Percentiles rank a stretch among this genome's conserved stretches.
Evolutionary conservation across 2,113 vertebrate species (phyloP).

Genomic region (Phalacrocorax brasilianus): DNA sequence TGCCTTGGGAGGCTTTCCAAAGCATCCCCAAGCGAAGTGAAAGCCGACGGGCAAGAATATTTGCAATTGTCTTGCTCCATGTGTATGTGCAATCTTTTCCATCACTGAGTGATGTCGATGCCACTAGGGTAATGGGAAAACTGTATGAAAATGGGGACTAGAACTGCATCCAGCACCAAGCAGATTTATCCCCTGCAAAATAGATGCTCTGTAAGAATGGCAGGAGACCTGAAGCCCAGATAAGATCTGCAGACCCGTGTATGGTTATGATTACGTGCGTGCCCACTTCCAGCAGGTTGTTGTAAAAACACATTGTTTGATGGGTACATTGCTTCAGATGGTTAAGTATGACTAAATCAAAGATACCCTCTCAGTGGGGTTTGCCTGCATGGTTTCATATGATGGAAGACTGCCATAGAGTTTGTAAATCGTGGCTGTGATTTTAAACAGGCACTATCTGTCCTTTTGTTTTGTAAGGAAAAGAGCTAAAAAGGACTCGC

Average conservation of each 20-base stretch:
- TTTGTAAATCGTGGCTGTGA: neutral
- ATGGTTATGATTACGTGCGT: accelerated
- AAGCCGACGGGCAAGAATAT: neutral
- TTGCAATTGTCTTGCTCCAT: neutral
- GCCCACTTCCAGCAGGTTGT: conserved; percentile 11
- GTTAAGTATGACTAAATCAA: neutral
- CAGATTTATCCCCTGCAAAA: neutral
- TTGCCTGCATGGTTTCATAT: neutral
- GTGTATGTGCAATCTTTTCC: neutral
- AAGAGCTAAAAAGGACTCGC: neutral
- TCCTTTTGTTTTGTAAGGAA: neutral
- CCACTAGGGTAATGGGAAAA: neutral
- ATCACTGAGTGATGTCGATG: neutral
- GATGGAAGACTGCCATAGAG: neutral
- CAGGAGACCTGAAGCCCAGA: neutral
- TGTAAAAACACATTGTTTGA: neutral
- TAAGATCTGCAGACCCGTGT: neutral
- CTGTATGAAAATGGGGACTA: neutral
- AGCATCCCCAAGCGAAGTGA: neutral
- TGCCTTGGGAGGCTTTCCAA: neutral
- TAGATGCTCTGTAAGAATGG: neutral
- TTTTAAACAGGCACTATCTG: neutral
- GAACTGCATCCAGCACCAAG: neutral
- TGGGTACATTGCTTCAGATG: neutral
- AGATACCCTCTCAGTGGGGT: neutral